Conservation (phyloP, 1,140 invertebrate genomes). For the Halictus rubicundus region DNA sequence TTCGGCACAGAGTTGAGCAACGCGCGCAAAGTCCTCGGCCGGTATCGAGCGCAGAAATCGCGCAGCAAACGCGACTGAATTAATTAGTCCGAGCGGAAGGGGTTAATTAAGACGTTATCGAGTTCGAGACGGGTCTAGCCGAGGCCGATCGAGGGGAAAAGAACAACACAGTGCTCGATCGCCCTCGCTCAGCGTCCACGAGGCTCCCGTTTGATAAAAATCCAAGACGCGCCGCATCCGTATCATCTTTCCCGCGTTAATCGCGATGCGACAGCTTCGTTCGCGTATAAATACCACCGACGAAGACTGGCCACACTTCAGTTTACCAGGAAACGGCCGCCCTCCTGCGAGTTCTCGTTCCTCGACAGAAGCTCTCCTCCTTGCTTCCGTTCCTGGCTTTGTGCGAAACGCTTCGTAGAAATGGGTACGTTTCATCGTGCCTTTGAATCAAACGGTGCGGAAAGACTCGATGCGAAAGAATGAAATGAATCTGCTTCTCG, state of each 20-base stretch:
- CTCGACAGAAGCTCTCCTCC: not conserved
- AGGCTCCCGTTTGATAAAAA: slow-evolving; percentile 19
- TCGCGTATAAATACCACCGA: slow-evolving; percentile 58
- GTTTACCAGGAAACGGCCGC: slow-evolving; percentile 17
- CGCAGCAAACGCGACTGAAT: slow-evolving; percentile 17
- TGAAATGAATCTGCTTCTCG: not conserved
- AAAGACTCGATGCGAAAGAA: not conserved
- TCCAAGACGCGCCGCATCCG: not conserved
- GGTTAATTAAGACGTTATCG: slow-evolving; percentile 56
- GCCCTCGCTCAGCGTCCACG: slow-evolving; percentile 24
- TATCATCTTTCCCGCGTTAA: slow-evolving; percentile 22
- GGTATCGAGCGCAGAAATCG: no score
- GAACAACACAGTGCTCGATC: not conserved
- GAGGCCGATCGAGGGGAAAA: not conserved
- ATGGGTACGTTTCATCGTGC: slow-evolving; percentile 52
- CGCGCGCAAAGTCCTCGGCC: no score
- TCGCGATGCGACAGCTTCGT: slow-evolving; percentile 13
- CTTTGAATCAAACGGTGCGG: not conserved
- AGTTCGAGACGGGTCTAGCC: not conserved
- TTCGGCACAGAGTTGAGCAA: no score
- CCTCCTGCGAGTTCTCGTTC: not conserved
- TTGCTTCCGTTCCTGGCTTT: not conserved
- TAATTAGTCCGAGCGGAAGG: slow-evolving; percentile 47
- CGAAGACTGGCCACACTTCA: slow-evolving; percentile 29
- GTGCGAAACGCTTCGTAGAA: not conserved